These are phyloP conservation scores for Homalodisca vitripennis DNA, from an alignment of 1,140 invertebrate genomes.

Conservation along the genomic window DNA sequence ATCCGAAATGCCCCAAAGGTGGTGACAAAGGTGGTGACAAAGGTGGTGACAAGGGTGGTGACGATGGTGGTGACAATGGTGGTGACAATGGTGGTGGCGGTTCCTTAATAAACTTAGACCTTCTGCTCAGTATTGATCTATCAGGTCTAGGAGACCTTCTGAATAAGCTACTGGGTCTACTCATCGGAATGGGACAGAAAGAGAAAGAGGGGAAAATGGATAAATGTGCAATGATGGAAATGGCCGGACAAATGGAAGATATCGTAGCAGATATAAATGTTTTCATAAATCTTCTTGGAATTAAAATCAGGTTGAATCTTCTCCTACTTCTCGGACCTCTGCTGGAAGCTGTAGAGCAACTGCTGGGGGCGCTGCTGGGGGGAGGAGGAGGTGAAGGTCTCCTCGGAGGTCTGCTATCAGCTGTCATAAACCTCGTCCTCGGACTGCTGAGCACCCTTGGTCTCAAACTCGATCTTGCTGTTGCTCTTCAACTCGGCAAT, in stretches of 20 bases:
- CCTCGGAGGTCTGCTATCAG: background rate
- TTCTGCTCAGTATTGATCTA: background rate
- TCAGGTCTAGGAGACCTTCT: conserved; percentile 10
- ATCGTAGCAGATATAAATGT: background rate
- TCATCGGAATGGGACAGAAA: background rate
- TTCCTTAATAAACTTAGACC: background rate
- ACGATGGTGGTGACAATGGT: too few relatives aligned
- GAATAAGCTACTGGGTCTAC: background rate
- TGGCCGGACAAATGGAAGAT: background rate
- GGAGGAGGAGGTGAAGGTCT: too few relatives aligned
- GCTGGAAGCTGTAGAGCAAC: background rate
- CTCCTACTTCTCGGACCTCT: background rate
- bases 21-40: too few relatives aligned
- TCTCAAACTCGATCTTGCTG: conserved; percentile 1
- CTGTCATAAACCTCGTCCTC: conserved; percentile 8
- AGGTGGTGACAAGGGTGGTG: too few relatives aligned
- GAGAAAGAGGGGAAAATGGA: background rate
- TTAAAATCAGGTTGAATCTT: background rate
- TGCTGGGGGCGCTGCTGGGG: background rate
- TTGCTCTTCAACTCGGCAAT: conserved; percentile 1
- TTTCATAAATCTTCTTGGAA: background rate
- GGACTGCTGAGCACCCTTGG: background rate
- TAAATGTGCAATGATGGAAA: background rate
- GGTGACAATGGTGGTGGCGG: too few relatives aligned
- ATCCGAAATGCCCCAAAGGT: too few relatives aligned